Conservation (phyloP, 2,797 vertebrate species). For the Micrastur ruficollis region DNA sequence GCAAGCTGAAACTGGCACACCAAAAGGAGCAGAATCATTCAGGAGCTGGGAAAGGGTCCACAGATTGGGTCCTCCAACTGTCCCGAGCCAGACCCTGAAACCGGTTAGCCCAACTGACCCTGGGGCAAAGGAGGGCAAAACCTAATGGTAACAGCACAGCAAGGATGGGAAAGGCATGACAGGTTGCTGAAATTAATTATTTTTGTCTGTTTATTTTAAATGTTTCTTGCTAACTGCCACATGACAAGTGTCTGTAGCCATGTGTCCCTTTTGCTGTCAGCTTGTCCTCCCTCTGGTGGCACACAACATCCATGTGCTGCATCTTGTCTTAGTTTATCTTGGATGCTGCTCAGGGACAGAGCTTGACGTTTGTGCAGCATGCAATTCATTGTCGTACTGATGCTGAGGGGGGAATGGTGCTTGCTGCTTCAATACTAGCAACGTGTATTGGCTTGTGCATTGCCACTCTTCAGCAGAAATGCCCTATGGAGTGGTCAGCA, state of each 20-base stretch:
- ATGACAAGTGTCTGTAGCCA: slow-evolving; percentile 58
- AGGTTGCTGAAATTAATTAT: background rate
- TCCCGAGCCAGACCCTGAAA: background rate
- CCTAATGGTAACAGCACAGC: background rate
- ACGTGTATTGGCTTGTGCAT: slow-evolving; percentile 40
- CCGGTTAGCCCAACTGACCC: background rate
- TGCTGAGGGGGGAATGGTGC: slow-evolving; percentile 45
- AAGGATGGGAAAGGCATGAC: background rate
- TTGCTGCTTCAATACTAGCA: slow-evolving; percentile 48
- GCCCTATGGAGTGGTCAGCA: background rate
- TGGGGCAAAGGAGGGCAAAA: background rate
- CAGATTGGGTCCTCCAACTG: background rate
- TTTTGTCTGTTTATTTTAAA: slow-evolving; percentile 56
- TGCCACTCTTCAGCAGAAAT: slow-evolving; percentile 28
- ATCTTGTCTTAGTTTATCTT: slow-evolving; percentile 50
- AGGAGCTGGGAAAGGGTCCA: background rate
- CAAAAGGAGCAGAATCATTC: background rate
- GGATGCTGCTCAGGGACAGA: slow-evolving; percentile 18
- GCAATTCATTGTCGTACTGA: slow-evolving; percentile 34
- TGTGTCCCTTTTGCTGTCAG: slow-evolving; percentile 63
- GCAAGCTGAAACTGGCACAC: background rate
- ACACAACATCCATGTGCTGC: slow-evolving; percentile 54
- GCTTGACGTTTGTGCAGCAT: slow-evolving; percentile 60
- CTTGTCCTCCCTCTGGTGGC: slow-evolving; percentile 50
- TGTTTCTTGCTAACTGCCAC: slow-evolving; percentile 63